Evolutionary conservation across 2,888 invertebrate species (phyloP).

Genomic region (Catonia carolina): DNA sequence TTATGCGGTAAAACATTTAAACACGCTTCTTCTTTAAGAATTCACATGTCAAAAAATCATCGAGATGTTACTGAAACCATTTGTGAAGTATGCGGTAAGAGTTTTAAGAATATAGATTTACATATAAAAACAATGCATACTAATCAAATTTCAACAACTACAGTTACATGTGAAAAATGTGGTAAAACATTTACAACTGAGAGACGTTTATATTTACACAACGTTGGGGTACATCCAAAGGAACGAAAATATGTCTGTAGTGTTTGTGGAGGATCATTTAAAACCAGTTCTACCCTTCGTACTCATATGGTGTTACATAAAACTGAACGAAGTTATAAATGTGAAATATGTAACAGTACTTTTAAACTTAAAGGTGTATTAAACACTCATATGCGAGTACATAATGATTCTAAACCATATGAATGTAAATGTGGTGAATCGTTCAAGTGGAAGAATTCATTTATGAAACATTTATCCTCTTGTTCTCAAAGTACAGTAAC

Average conservation of each 20-base stretch:
- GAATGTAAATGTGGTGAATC: slow-evolving; percentile 6
- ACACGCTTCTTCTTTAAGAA: no score
- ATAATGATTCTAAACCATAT: neutral
- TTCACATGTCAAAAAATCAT: no score
- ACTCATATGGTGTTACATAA: neutral
- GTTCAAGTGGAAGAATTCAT: slow-evolving; percentile 14
- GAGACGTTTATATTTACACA: neutral
- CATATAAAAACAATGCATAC: neutral
- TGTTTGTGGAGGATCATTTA: slow-evolving; percentile 6
- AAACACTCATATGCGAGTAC: slow-evolving; percentile 6
- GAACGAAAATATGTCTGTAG: neutral
- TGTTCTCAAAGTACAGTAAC: no score
- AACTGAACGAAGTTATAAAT: neutral
- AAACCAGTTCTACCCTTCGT: neutral
- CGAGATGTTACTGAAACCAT: no score
- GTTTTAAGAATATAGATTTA: neutral
- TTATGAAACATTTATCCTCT: slow-evolving; percentile 6
- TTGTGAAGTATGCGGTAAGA: slow-evolving; percentile 1
- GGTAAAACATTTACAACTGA: neutral
- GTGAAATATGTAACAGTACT: slow-evolving; percentile 3
- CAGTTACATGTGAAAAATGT: neutral
- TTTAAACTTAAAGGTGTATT: neutral
- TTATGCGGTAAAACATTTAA: no score
- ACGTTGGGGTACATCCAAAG: neutral
- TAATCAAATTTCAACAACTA: neutral